phyloP scores from a whole-genome alignment of 2,113 vertebrate genomes.

The Aix galericulata region DNA sequence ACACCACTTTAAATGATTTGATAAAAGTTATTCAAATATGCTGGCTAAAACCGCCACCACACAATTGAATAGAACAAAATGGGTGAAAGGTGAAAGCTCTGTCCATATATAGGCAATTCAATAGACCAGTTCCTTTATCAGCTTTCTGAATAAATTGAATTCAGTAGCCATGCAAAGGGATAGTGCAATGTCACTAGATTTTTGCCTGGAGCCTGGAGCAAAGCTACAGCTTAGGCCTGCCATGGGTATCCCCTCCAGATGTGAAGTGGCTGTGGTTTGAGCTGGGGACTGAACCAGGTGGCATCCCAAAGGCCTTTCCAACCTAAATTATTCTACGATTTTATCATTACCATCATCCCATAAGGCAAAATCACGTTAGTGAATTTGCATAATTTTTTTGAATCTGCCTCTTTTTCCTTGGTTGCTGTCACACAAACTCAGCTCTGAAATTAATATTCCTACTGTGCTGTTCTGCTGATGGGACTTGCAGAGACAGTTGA shows the following conservation, averaged over 20 bases:
- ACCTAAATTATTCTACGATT: neutral
- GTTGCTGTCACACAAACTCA: neutral
- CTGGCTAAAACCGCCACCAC: neutral
- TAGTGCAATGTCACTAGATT: neutral
- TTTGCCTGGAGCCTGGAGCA: neutral
- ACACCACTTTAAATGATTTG: neutral
- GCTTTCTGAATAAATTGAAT: neutral
- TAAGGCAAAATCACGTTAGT: neutral
- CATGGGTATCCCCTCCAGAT: rapidly evolving
- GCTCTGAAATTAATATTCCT: neutral
- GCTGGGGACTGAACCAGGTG: rapidly evolving
- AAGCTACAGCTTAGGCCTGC: rapidly evolving
- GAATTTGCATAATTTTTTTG: neutral
- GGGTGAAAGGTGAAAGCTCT: neutral
- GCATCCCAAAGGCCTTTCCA: neutral
- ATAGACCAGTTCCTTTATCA: neutral
- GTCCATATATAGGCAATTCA: neutral
- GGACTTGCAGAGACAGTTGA: neutral
- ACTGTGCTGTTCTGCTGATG: neutral
- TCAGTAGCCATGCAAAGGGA: neutral
- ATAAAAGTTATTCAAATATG: neutral
- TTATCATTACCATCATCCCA: rapidly evolving
- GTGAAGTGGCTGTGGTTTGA: rapidly evolving
- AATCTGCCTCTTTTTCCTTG: neutral
- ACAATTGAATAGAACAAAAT: neutral